phyloP scores from a whole-genome alignment of 2,113 vertebrate species.

The Syngnathus floridae region DNA sequence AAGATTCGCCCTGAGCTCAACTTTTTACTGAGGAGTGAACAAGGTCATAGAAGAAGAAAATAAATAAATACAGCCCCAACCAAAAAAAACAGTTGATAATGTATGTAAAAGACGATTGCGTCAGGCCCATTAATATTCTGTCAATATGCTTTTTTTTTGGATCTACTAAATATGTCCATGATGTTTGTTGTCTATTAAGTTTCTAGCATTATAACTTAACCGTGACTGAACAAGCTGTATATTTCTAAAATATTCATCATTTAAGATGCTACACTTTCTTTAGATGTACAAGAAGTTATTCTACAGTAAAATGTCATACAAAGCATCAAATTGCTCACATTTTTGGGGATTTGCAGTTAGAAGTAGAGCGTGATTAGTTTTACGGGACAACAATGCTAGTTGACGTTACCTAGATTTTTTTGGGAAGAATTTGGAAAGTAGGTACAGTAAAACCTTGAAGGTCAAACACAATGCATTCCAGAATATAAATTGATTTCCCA shows the following conservation, averaged over 20 bases:
- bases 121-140: conserved; percentile 1
- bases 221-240: background rate
- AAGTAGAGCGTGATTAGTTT: background rate
- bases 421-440: background rate
- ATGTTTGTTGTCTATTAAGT: background rate
- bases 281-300: background rate
- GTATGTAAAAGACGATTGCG: background rate
- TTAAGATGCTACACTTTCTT: background rate
- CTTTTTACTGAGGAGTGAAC: conserved; percentile 6
- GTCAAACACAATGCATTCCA: background rate
- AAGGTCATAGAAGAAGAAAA: conserved; percentile 17
- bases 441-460: background rate
- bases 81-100: conserved; percentile 10
- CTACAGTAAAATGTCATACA: background rate
- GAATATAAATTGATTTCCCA: too few relatives aligned
- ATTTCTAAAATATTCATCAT: background rate
- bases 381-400: too few relatives aligned
- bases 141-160: background rate
- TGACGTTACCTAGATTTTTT: too few relatives aligned
- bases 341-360: background rate
- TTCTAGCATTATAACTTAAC: background rate
- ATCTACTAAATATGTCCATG: background rate
- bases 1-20: background rate
- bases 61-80: background rate
- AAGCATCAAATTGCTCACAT: background rate